Percentiles rank a stretch among this genome's conserved stretches.
Conservation (phyloP, 1,140 invertebrate genomes). For the Trachymyrmex cornetzi region DNA sequence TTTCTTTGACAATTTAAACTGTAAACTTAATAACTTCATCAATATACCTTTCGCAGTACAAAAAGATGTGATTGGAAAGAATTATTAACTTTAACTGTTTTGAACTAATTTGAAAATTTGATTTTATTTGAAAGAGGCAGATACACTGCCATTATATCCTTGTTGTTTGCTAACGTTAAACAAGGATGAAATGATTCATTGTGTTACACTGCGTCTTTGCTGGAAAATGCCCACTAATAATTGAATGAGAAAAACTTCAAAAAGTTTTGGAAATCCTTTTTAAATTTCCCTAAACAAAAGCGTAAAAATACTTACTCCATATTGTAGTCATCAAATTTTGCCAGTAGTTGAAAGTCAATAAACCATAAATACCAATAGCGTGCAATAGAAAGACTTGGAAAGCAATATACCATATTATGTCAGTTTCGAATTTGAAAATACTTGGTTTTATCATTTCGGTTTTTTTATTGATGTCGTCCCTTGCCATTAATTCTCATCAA, state of each 20-base stretch:
- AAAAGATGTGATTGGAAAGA: background rate
- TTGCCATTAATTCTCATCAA: background rate
- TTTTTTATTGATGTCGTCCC: background rate
- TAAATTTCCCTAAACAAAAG: too few relatives aligned
- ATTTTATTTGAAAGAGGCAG: background rate
- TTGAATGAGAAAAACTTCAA: too few relatives aligned
- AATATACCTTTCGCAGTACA: background rate
- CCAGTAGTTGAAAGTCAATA: slow-evolving; percentile 46
- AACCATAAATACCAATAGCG: slow-evolving; percentile 27
- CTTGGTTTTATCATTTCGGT: background rate
- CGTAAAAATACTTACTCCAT: slow-evolving; percentile 41
- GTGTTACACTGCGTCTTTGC: too few relatives aligned
- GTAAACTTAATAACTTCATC: background rate
- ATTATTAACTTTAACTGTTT: background rate
- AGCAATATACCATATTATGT: slow-evolving; percentile 40
- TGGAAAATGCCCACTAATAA: too few relatives aligned
- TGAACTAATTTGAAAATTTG: background rate
- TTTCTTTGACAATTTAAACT: background rate
- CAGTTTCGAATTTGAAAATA: slow-evolving; percentile 3
- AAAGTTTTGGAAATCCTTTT: background rate
- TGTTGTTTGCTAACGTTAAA: too few relatives aligned
- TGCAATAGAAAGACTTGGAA: slow-evolving; percentile 1
- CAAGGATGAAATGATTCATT: too few relatives aligned
- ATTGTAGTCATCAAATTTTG: slow-evolving; percentile 29
- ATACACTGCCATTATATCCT: too few relatives aligned